Base-by-base conservation (phyloP, 2,113 vertebrate species). In the Mus musculus region DNA sequence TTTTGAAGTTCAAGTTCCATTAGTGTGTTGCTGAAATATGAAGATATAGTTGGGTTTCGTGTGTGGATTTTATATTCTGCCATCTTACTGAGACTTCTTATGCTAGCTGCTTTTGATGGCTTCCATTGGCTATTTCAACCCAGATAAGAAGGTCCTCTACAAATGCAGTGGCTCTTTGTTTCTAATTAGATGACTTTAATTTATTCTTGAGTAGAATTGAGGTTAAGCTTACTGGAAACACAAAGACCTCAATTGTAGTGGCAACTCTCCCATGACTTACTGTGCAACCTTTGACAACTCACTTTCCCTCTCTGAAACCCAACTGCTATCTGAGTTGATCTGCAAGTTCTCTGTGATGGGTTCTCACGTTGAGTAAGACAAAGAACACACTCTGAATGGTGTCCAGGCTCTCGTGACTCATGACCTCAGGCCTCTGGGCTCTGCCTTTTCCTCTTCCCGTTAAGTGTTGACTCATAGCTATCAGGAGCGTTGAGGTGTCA, bases 391-490 rank as follows among this genome's bases (percentile, higher is more conserved):
- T 65, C 90, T n/a, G 65, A 77, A 56, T 72, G 24, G 11, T 13
- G 4, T n/a, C 24, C 24, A 19, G 7, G 10, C 4, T 67, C 65
- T 28, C 39, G 2, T 75, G 67, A 95, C 77, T 71, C 77, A 88
- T 46, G 54, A 89, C 82, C 89, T 82, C 26, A 39, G 92, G 94
- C 39, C 71, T 90, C 65, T 49, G 94, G 30, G 39, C 73, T 85
- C 63, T 84, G 33, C 14, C 2, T 19, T 24, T 84, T 89, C 46
- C 20, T 95, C 49, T 95, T 97, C 93, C 95, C 1, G 7, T 80
- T 89, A 94, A 91, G 69, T 1, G 0, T 22, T 96, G 96, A 96
- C 77, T 96, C 94, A 95, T 1, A 46, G 19, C 65, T 54, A 46
- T 85, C 42, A 0, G 14, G 72, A 91, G 42, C 28, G n/a, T 11